Evolutionary conservation across 2,113 vertebrate species (phyloP), one percentile per base, ranked within the genome.

Genomic region (Otolemur garnettii): DNA sequence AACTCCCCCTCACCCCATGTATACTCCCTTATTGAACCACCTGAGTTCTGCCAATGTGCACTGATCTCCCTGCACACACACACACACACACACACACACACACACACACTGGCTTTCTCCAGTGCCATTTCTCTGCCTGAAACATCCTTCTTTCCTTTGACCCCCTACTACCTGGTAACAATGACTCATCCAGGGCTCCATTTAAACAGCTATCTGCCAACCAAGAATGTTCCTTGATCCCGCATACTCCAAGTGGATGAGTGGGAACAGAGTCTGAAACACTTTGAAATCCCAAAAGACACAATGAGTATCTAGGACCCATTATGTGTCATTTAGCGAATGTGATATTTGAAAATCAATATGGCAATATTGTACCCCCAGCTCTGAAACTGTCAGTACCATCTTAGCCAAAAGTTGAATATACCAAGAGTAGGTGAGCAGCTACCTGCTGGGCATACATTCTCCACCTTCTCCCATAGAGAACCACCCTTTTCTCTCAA

Each of bases 341-440:
- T 10, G 50, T 12, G 42, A 21, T 38, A 74, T 71, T 62, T 75
- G 66, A 77, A 96, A 87, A 92, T 42, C 19, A 66, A 53, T 24
- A 45, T 26, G 62, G 53, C 57, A 66, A 75, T 24, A 78, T 0
- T n/a, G 30, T 60, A 57, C 50, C 15, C 42, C 24, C 60, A 59
- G 30, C 38, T 87, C 64, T 94, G 68, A 95, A 85, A 55, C 60
- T 71, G 38, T 3, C 24, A 26, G 68, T 22, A 60, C 15, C 10
- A 78, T 22, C 66, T 80, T 68, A n/a, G 69, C 55, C 71, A 89
- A 95, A 86, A 42, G 28, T 45, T 64, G 72, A 84, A 55, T 26
- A 66, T 10, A 59, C 71, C 35, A 89, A 74, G 60, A 50, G 18
- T 17, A 83, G 62, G 78, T 72, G 33, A 84, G 30, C 5, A 2